Evolutionary conservation across 2,113 vertebrate species (phyloP).

Genomic region (Sinocyclocheilus anshuiensis): DNA sequence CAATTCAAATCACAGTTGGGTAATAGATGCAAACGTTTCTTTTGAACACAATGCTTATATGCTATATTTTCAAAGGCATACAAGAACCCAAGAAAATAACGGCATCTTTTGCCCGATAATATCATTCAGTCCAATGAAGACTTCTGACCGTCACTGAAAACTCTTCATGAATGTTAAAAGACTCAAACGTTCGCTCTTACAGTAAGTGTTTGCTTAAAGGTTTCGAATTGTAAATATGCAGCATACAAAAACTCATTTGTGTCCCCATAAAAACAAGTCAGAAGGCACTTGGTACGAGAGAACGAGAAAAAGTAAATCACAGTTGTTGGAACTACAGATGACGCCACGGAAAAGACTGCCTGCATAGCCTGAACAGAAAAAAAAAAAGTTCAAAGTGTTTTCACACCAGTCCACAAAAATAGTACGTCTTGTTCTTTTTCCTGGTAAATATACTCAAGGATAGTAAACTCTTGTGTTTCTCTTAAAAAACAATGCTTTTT

Average conservation of each 20-base stretch:
- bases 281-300: conserved; percentile 94
- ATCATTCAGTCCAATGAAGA: conserved; percentile 42
- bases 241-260: conserved; percentile 85
- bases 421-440: conserved; percentile 47
- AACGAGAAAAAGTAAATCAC: conserved; percentile 73
- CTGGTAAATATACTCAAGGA: conserved; percentile 73
- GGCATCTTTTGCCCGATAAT: conserved; percentile 9
- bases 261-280: conserved; percentile 85
- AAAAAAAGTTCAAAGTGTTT: conserved; percentile 22
- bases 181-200: conserved; percentile 70
- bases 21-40: conserved; percentile 33
- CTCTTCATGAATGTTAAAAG: conserved; percentile 66
- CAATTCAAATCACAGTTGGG: conserved; percentile 38
- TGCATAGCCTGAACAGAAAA: conserved; percentile 73
- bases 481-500: conserved; percentile 75
- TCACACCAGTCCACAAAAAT: conserved; percentile 41
- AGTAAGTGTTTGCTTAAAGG: conserved; percentile 79
- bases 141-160: conserved; percentile 50
- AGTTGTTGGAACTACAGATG: conserved; percentile 84
- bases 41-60: conserved; percentile 61
- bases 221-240: conserved; percentile 82
- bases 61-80: conserved; percentile 59
- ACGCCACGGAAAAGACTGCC: conserved; percentile 67
- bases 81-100: conserved; percentile 39
- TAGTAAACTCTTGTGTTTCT: conserved; percentile 71